Evolutionary conservation across 2,888 invertebrate genomes (phyloP), one percentile per base, ranked within the genome.

Genomic region (Stenodera caucasica): DNA sequence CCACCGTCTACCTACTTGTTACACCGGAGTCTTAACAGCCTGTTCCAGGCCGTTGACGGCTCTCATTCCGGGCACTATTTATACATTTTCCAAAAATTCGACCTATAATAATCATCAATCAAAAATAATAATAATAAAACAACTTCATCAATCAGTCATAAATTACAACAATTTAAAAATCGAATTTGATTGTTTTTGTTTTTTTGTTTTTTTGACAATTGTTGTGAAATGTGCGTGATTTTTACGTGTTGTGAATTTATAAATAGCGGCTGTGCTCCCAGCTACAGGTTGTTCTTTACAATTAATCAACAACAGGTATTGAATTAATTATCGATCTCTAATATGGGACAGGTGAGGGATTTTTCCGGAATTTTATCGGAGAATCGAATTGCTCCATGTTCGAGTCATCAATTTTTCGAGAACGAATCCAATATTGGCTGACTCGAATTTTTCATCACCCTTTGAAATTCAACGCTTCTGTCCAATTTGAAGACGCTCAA

Each of bases 1-100:
- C 75, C 75, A 71, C 69, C 72, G 68, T 75, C 75, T 77, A 77
- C 77, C 78, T 79, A 79, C 79, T 79, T 79, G 78, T 79, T 79
- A 78, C 79, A 75, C 78, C 76, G 77, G 77, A 77, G 78, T 77
- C 73, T 75, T 70, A 72, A 73, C 74, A 74, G 69, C 71, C 70
- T 70, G 75, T 74, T 77, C 77, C 77, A 76, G 77, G 77, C 76
- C 76, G 76, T 72, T 72, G 73, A 74, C 72, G 71, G 71, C 72
- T 72, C 67, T 70, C 70, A 67, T 68, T 70, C 72, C 70, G 70
- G 69, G 67, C 32, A 54, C 57, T 58, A 56, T 56, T 52, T n/a
- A 26, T 7, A 3, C 6, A 18, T 21, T 45, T 55, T 53, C 32
- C 50, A 29, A 60, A 56, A 58, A 55, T 50, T 61, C 61, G 61